A percentile compares a stretch with the other conserved stretches of the same genome.
Conservation (phyloP, 2,888 invertebrate genomes). For the Conchocele bisecta region DNA sequence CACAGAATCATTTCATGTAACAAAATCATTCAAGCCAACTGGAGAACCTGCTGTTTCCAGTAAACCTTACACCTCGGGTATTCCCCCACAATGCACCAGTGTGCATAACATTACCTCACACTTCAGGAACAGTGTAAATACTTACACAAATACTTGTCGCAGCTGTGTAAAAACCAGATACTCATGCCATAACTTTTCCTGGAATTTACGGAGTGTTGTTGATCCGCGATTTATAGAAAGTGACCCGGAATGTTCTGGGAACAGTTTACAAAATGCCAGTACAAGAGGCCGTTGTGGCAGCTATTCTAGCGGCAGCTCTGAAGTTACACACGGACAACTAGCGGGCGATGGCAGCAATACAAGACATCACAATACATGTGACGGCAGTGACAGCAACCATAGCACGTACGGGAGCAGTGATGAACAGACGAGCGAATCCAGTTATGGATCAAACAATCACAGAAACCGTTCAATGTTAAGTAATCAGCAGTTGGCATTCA, state of each 20-base stretch:
- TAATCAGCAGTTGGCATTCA: too few relatives aligned
- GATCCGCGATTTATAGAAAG: too few relatives aligned
- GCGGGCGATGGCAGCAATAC: neutral
- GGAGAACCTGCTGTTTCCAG: neutral
- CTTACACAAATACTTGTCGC: neutral
- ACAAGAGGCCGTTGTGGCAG: constrained; percentile 64
- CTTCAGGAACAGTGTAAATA: neutral
- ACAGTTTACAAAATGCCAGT: constrained; percentile 55
- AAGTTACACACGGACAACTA: too few relatives aligned
- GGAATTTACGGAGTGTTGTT: too few relatives aligned
- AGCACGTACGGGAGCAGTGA: constrained; percentile 8
- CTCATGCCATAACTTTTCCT: too few relatives aligned
- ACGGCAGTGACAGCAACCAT: neutral
- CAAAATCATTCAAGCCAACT: too few relatives aligned
- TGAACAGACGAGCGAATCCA: neutral
- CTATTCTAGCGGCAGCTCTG: constrained; percentile 27
- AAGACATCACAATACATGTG: neutral
- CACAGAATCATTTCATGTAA: too few relatives aligned
- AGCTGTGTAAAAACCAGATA: too few relatives aligned
- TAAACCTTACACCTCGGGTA: neutral
- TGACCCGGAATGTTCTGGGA: constrained; percentile 48
- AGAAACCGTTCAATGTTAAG: too few relatives aligned
- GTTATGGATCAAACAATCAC: constrained; percentile 8
- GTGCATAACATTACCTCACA: too few relatives aligned
- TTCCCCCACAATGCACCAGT: too few relatives aligned